Evolutionary conservation across 2,113 vertebrate species (phyloP), one percentile per base, ranked within the genome.

Genomic region (Junco hyemalis): DNA sequence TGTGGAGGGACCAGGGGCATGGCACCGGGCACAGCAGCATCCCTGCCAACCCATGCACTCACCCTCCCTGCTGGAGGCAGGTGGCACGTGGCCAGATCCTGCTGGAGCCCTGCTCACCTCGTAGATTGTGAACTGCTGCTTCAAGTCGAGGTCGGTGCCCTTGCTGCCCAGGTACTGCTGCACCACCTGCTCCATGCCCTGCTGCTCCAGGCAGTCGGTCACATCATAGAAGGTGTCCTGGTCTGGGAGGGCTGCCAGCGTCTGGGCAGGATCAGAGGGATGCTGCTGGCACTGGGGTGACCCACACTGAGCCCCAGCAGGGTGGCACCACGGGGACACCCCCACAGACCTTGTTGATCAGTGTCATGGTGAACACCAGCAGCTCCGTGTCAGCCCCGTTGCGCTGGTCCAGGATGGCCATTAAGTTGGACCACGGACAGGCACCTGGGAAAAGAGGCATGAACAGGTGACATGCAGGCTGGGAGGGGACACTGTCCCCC

Each of bases 221-320:
- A 99, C 92, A 0, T 99, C 99, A 1, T 99, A 99, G 98, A 99
- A 99, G 3, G 99, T 99, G 96, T 99, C 99, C 97, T 99, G 99
- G 83, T 99, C 99, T 0, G 99, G 99, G 36, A 99, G 98, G 3
- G 97, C 99, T 1, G 98, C 98, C 85, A 99, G 97, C 0, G 98
- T 99, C 99, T 99, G 96, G 38, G 48, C 44, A 76, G 76, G 53
- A 85, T 25, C 73, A 95, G 53, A 86, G 36, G 13, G 85, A 81
- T 1, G 1, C 33, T 28, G 72, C 70, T 81, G 77, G 72, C 26
- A 73, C 40, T 2, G 2, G 31, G 9, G 66, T 29, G 57, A 54
- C 50, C n/a, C 68, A 56, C 12, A 1, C 19, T 2, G 3, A 76
- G 42, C 56, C 47, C 78, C 33, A 4, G 6, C 54, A 54, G 44